Percentiles rank a stretch among this genome's conserved stretches.
Conservation (phyloP, 2,888 invertebrate species). For the Mechanitis mazaeus region DNA sequence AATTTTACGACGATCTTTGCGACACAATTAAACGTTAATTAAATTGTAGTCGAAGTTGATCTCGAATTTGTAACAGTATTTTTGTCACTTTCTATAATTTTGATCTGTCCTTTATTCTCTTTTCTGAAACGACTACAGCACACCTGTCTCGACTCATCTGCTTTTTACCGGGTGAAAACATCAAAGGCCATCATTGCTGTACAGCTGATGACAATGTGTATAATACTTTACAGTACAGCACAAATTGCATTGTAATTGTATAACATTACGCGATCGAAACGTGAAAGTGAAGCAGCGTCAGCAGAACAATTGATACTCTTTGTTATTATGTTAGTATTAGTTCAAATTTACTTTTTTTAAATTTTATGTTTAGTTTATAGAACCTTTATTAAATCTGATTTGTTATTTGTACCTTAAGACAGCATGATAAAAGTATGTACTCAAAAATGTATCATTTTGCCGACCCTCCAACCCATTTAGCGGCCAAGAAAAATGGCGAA, state of each 20-base stretch:
- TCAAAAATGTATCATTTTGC: constrained; percentile 29
- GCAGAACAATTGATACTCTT: constrained; percentile 31
- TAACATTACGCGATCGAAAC: constrained; percentile 43
- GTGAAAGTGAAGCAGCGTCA: constrained; percentile 54
- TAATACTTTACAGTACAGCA: constrained; percentile 25
- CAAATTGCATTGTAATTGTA: constrained; percentile 42
- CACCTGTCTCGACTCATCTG: no score
- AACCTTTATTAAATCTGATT: no score
- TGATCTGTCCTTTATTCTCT: no score
- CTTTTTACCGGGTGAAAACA: background rate
- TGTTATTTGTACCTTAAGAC: no score
- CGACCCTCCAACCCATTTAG: constrained; percentile 38
- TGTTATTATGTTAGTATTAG: no score
- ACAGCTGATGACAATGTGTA: constrained; percentile 22
- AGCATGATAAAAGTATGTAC: background rate
- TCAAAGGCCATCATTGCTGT: constrained; percentile 2
- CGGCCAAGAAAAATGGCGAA: constrained; percentile 28
- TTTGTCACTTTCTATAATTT: no score
- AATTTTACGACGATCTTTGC: no score
- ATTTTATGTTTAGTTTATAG: no score
- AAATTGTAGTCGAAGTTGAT: constrained; percentile 2
- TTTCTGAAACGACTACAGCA: no score
- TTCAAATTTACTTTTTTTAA: no score
- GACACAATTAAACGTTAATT: background rate
- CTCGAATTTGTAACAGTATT: background rate